Base-by-base conservation (phyloP, 64 coral and sea anemone species). In the Dendrophyllia cribrosa region DNA sequence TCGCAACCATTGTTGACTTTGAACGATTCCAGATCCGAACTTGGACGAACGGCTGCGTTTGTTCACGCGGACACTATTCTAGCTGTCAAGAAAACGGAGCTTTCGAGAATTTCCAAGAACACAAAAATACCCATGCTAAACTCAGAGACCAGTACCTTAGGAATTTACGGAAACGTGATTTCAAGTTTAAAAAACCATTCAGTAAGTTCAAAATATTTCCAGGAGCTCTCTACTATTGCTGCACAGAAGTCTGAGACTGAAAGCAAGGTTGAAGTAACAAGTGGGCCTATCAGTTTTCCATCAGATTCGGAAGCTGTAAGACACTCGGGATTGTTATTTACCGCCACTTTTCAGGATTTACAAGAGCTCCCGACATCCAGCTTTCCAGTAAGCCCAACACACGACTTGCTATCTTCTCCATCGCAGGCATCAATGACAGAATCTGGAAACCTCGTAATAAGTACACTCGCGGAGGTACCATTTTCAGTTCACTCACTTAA, bases 1-100 rank as follows among this genome's bases (percentile, higher is more conserved):
- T 87, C 95, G 3, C 87, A 94, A 7, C 95, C 95, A 34, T 71
- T 97, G 68, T 51, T 97, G 43, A 94, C 90, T 70, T 90, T 93
- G 16, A 90, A 86, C 20, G 81, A 94, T 4, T 56, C 85, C n/a
- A 94, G 66, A 13, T 97, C 95, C 8, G 66, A 44, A 16, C 82
- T 97, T 21, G 85, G 75, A 9, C 69, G 88, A 19, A 89, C 94
- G 43, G 94, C 83, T 50, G 81, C 70, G 26, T 58, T 91, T 75
- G 76, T 64, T 45, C 69, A 73, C 19, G 25, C 45, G 10, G 43
- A 70, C 2, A 53, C 14, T 12, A 51, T 48, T 48, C 4, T 56
- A 14, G 9, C 73, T 51, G 62, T 55, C 48, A 51, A 63, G 9
- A 44, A 90, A 70, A 16, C 61, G 4, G 73, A 51, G 34, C 72